Evolutionary conservation across 2,797 vertebrate genomes (phyloP).

Genomic region (Synanceia verrucosa): DNA sequence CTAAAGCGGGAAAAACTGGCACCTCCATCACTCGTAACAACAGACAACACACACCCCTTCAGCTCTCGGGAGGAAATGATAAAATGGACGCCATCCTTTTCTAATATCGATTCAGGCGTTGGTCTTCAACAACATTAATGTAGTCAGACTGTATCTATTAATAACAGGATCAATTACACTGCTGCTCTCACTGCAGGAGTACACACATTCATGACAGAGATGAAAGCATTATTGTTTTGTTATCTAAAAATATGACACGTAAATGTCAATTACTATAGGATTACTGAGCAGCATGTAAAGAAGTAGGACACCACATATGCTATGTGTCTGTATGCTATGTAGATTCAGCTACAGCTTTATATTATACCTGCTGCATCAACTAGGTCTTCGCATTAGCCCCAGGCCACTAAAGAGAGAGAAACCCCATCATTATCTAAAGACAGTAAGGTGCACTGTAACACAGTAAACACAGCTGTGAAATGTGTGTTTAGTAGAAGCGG

Average conservation of each 20-base stretch:
- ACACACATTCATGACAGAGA: neutral
- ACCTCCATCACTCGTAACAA: conserved; percentile 7
- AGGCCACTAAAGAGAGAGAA: neutral
- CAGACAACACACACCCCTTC: conserved; percentile 1
- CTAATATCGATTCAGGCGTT: conserved; percentile 16
- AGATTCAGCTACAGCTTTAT: neutral
- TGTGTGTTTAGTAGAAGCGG: conserved; percentile 4
- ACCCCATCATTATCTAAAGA: neutral
- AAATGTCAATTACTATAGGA: neutral
- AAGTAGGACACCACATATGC: neutral
- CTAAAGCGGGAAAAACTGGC: conserved; percentile 2
- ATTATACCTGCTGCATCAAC: neutral
- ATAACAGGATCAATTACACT: conserved; percentile 17
- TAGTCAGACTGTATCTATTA: conserved; percentile 22
- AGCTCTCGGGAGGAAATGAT: neutral
- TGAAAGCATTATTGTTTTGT: conserved; percentile 13
- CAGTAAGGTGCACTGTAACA: neutral
- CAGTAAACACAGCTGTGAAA: neutral
- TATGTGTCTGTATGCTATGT: too few relatives aligned
- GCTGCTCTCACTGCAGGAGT: conserved; percentile 13
- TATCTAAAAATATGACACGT: conserved; percentile 4
- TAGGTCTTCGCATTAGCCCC: neutral
- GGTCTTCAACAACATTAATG: conserved; percentile 12
- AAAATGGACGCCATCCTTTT: neutral
- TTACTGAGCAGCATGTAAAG: neutral